Evolutionary conservation across 2,113 vertebrate genomes (phyloP).

Genomic region (Corythoichthys haematopterus): DNA sequence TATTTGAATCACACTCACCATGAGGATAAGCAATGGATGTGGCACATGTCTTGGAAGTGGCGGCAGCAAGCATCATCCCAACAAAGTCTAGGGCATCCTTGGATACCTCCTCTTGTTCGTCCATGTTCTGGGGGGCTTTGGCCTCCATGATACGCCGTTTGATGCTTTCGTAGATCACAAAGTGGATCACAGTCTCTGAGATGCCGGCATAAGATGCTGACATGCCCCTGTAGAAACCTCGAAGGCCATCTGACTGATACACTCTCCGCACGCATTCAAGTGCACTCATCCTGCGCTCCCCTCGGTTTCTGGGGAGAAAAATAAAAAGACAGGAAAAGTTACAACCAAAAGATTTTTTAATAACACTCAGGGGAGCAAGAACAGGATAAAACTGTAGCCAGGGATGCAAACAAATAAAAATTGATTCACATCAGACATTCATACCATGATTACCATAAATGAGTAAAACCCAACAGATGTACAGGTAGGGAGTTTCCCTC

Average conservation of each 20-base stretch:
- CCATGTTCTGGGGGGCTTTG: slow-evolving; percentile 81
- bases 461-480: not conserved
- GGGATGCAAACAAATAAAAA: too few species aligned
- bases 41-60: slow-evolving; percentile 97
- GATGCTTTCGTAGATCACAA: slow-evolving; percentile 99
- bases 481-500: not conserved
- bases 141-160: slow-evolving; percentile 85
- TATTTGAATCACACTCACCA: slow-evolving; percentile 68
- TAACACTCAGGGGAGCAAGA: not conserved
- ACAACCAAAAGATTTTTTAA: not conserved
- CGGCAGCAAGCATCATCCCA: slow-evolving; percentile 96
- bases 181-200: slow-evolving; percentile 98
- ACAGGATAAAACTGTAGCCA: too few species aligned
- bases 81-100: slow-evolving; percentile 92
- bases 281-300: slow-evolving; percentile 87
- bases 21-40: slow-evolving; percentile 95
- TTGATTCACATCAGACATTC: too few species aligned
- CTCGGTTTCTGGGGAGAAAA: slow-evolving; percentile 78
- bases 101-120: slow-evolving; percentile 81
- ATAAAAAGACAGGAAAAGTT: not conserved
- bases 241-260: slow-evolving; percentile 83
- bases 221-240: slow-evolving; percentile 96
- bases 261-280: slow-evolving; percentile 88
- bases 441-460: too few species aligned
- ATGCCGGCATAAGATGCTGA: slow-evolving; percentile 96